phyloP scores from a whole-genome alignment of 2,113 vertebrate genomes.

The Pseudolaguvia tuberculata region DNA sequence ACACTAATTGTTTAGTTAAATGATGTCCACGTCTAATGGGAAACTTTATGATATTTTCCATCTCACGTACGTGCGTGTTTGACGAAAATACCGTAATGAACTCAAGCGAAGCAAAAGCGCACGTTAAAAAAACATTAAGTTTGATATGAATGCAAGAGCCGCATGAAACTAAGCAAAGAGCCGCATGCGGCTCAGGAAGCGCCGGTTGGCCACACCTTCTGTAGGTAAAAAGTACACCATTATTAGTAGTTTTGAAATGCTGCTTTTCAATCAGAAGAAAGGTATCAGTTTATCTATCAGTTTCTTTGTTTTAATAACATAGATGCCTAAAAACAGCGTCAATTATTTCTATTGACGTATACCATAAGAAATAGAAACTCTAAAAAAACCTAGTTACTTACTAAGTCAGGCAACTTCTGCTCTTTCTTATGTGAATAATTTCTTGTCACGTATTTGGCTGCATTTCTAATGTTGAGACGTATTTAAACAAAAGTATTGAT shows the following conservation, averaged over 20 bases:
- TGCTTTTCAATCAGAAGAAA: neutral
- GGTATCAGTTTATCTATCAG: neutral
- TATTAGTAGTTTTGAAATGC: neutral
- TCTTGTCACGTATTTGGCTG: conserved; percentile 32
- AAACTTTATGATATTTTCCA: no score
- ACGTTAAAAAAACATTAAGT: no score
- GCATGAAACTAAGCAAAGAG: no score
- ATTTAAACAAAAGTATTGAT: conserved; percentile 32
- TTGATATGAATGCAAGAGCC: no score
- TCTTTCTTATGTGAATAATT: conserved; percentile 29
- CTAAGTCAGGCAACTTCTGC: neutral
- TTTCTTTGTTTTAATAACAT: neutral
- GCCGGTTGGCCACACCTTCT: no score
- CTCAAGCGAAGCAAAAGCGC: no score
- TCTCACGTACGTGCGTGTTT: no score
- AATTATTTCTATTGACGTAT: neutral
- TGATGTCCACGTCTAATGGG: no score
- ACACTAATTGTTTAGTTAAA: no score
- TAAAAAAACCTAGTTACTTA: neutral
- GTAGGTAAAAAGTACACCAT: neutral
- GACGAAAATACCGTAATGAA: no score
- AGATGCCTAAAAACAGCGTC: no score
- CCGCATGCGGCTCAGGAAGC: no score
- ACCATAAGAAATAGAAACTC: neutral
- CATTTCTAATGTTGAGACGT: conserved; percentile 32